Base-by-base conservation (phyloP, 2,113 vertebrate genomes). In the Anthoscopus minutus region DNA sequence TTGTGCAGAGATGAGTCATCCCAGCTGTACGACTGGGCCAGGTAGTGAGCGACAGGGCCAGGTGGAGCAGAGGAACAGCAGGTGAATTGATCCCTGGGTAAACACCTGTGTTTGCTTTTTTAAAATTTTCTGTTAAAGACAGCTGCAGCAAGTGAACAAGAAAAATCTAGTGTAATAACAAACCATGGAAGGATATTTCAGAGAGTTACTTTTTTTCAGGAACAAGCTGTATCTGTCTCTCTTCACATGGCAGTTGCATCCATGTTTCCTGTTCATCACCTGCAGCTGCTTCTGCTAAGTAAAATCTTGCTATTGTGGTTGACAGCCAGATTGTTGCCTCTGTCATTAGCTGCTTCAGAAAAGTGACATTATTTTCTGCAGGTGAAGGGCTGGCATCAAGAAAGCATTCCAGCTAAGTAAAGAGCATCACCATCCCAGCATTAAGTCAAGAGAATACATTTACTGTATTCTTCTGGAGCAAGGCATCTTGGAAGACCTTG, bases 81-180 rank as follows among this genome's bases (percentile, higher is more conserved):
- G 94, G 90, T 95, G 96, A 86, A 91, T 45, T 86, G 90, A 95
- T 93, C 92, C 90, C 65, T 95, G 77, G 70, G 94, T 89, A 96
- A 97, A 97, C 90, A 96, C 31, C 74, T 42, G 7, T 96, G 96
- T 95, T 96, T 96, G 92, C 66, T 70, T 88, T 92, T 83, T 42
- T 1, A 10, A 33, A 44, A 31, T 82, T 86, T 88, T 92, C 47
- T 71, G 72, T 72, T 48, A 58, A 81, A 88, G 93, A 71, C 95
- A 93, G 96, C 88, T 97, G 83, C 60, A 69, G 71, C 70, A 92
- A 84, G 81, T 51, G 62, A 94, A 47, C 62, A 90, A 91, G 86
- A 90, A 93, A 83, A 80, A 51, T 56, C 70, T 89, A 48, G 67
- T 53, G 40, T 60, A 74, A 47, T 67, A 93, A 72, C n/a, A 90